These are phyloP conservation scores for Odontomyia ornata DNA, from an alignment of 2,888 invertebrate species.

Conservation along the genomic window DNA sequence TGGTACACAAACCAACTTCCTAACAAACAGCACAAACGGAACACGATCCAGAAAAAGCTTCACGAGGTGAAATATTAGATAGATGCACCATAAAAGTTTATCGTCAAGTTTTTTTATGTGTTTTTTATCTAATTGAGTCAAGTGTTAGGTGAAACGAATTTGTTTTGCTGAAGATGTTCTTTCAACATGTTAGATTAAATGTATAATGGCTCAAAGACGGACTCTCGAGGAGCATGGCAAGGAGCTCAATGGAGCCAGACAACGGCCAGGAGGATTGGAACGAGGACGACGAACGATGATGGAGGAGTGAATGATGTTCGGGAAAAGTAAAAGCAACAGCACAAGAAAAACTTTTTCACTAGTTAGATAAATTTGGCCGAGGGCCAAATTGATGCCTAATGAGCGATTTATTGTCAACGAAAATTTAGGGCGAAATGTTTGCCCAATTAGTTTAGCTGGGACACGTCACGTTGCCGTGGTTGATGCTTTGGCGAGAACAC, in stretches of 20 bases:
- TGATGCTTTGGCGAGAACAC: background rate
- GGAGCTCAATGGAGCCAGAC: too few relatives aligned
- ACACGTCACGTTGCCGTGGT: background rate
- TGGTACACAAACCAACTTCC: background rate
- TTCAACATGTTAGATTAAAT: constrained; percentile 27
- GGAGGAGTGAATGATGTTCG: background rate
- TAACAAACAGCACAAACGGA: background rate
- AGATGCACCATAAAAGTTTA: constrained; percentile 22
- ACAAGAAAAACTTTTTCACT: background rate
- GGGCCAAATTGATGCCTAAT: constrained; percentile 10
- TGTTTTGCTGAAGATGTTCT: constrained; percentile 25
- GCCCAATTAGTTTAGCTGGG: background rate
- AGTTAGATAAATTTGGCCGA: background rate
- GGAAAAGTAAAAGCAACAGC: background rate
- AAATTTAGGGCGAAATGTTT: constrained; percentile 6
- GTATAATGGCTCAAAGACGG: background rate
- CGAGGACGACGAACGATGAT: background rate
- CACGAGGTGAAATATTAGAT: constrained; percentile 4
- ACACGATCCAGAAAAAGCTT: background rate
- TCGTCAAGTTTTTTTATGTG: background rate
- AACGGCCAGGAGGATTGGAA: background rate
- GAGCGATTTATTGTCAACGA: constrained; percentile 7
- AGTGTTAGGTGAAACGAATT: constrained; percentile 31
- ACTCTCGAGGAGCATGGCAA: too few relatives aligned
- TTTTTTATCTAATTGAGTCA: constrained; percentile 27